These are phyloP conservation scores for Palythoa grandis DNA, from an alignment of 92 coral and sea anemone species.

Conservation along the genomic window DNA sequence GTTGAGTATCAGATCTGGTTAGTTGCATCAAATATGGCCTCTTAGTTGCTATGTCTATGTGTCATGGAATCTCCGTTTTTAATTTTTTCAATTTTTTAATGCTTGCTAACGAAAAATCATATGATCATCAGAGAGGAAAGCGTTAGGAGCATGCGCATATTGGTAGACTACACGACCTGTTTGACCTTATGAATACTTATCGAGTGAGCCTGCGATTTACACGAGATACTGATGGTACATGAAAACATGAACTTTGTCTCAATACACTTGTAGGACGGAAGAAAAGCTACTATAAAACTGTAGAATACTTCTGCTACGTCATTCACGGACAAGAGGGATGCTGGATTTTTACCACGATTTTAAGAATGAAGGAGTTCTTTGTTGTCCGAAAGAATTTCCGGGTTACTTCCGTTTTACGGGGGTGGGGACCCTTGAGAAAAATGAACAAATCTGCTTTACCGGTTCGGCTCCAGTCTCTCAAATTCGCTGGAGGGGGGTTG, in stretches of 20 bases:
- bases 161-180: neutral
- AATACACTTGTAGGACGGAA: neutral
- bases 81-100: neutral
- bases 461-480: slow-evolving; percentile 30
- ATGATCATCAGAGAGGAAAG: neutral
- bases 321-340: neutral
- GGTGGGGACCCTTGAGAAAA: slow-evolving; percentile 39
- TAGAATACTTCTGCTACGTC: slow-evolving; percentile 15
- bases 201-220: neutral
- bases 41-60: neutral
- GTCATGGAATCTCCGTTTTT: neutral
- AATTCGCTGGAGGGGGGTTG: slow-evolving; percentile 45
- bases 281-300: neutral
- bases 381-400: neutral
- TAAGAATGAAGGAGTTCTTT: neutral
- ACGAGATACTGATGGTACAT: neutral
- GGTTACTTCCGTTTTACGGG: slow-evolving; percentile 36
- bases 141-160: neutral
- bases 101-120: neutral
- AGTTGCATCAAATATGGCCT: neutral
- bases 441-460: slow-evolving; percentile 3
- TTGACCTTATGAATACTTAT: slow-evolving; percentile 23
- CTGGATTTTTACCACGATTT: neutral
- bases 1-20: too few species aligned
- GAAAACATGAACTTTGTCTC: neutral